These are phyloP conservation scores for Drosophila sp. DNA, from an alignment of 1,140 invertebrate genomes.

Conservation along the genomic window DNA sequence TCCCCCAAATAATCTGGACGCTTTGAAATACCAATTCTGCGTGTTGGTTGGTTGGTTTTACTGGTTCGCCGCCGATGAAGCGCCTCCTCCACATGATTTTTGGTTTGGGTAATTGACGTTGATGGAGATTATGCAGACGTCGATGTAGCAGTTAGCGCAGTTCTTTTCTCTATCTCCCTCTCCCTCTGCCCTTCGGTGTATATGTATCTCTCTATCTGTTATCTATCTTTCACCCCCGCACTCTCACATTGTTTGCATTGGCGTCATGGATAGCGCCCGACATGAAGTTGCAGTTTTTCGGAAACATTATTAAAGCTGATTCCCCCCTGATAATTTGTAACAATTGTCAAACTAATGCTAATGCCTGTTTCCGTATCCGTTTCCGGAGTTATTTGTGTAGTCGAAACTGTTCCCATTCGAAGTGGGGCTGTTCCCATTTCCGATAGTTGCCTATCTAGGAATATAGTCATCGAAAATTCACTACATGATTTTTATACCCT, in stretches of 20 bases:
- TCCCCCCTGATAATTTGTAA: no score
- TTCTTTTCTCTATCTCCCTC: not conserved
- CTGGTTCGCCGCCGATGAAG: constrained; percentile 9
- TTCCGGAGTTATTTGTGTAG: no score
- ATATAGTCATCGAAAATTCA: no score
- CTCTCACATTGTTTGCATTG: constrained; percentile 1
- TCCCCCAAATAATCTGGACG: constrained; percentile 27
- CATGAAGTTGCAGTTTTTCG: not conserved
- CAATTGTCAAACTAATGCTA: not conserved
- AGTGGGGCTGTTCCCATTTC: no score
- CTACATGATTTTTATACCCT: no score
- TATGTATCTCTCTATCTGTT: not conserved
- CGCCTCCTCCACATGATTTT: not conserved
- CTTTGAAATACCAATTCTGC: constrained; percentile 57
- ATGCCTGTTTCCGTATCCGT: not conserved
- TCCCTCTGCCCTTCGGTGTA: not conserved
- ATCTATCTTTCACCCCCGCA: not conserved
- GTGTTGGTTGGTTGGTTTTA: constrained; percentile 31
- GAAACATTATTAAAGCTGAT: constrained; percentile 3
- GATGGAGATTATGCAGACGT: constrained; percentile 68
- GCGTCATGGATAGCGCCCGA: constrained; percentile 26
- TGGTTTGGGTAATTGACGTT: constrained; percentile 79
- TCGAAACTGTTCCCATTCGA: no score
- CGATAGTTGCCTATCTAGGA: no score
- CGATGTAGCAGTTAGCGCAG: constrained; percentile 7